These are phyloP conservation scores for Trichoplusia ni DNA, from an alignment of 1,140 invertebrate species.

Conservation along the genomic window DNA sequence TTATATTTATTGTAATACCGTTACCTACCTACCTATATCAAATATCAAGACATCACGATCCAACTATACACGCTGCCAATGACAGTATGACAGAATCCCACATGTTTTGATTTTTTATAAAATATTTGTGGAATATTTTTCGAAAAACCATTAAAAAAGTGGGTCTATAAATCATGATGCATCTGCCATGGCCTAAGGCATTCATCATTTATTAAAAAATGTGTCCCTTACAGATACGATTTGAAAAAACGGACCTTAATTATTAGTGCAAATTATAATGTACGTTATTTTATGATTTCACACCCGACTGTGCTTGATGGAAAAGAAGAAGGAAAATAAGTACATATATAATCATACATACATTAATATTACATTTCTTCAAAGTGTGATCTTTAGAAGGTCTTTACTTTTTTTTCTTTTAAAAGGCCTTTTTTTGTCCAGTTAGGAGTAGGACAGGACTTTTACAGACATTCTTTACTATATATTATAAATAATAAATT, in stretches of 20 bases:
- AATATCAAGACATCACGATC: constrained; percentile 37
- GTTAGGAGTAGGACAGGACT: no score
- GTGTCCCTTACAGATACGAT: constrained; percentile 32
- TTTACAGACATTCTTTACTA: no score
- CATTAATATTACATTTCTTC: no score
- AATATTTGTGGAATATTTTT: constrained; percentile 50
- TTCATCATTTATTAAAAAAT: constrained; percentile 38
- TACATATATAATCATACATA: no score
- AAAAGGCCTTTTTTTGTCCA: no score
- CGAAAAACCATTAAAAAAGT: constrained; percentile 59
- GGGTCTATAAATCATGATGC: constrained; percentile 50
- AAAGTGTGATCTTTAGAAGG: no score
- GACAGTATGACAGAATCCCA: constrained; percentile 45
- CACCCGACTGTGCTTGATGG: no score
- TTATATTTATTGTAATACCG: no score
- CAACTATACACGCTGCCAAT: constrained; percentile 25
- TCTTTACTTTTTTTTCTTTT: no score
- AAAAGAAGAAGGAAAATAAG: no score
- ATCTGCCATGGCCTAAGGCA: constrained; percentile 44
- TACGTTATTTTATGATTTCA: no score
- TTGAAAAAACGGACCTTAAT: constrained; percentile 30
- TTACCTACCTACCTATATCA: not conserved
- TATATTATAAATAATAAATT: no score
- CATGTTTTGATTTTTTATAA: constrained; percentile 56
- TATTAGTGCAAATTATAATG: not conserved